These are phyloP conservation scores for Tenthredo amoena DNA, from an alignment of 2,888 invertebrate genomes.

Conservation along the genomic window DNA sequence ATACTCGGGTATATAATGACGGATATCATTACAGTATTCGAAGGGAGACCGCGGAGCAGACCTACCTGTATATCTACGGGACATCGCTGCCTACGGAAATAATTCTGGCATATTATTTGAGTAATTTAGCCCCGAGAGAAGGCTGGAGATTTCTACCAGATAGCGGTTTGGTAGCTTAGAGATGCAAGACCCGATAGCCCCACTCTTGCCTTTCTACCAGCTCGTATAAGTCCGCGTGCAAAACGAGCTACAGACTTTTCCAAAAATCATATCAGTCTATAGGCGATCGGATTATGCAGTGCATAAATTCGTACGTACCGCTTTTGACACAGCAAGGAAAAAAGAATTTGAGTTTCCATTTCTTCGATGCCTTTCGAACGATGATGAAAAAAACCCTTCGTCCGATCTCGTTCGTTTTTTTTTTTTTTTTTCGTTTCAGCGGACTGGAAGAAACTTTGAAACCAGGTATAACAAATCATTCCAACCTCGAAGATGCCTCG, in stretches of 20 bases:
- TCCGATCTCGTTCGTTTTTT: background rate
- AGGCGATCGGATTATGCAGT: background rate
- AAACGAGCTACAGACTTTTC: slow-evolving; percentile 23
- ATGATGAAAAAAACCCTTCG: background rate
- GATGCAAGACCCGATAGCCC: slow-evolving; percentile 46
- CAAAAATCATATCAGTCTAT: background rate
- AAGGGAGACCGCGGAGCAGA: slow-evolving; percentile 26
- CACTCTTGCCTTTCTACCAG: background rate
- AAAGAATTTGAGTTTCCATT: background rate
- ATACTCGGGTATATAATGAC: slow-evolving; percentile 56
- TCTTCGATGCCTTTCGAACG: background rate
- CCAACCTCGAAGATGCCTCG: slow-evolving; percentile 60
- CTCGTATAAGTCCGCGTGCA: background rate
- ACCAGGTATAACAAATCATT: slow-evolving; percentile 32
- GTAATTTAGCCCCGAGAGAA: slow-evolving; percentile 51
- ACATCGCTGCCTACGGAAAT: slow-evolving; percentile 54
- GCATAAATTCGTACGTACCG: too few relatives aligned
- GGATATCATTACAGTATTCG: slow-evolving; percentile 60
- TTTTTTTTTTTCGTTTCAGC: background rate
- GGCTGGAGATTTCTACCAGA: slow-evolving; percentile 41
- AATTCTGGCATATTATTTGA: slow-evolving; percentile 53
- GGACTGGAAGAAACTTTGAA: slow-evolving; percentile 10
- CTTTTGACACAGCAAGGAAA: background rate
- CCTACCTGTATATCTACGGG: slow-evolving; percentile 41
- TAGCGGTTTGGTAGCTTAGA: slow-evolving; percentile 27